Evolutionary conservation across 2,113 vertebrate species (phyloP).

Genomic region (Eptatretus burgeri): DNA sequence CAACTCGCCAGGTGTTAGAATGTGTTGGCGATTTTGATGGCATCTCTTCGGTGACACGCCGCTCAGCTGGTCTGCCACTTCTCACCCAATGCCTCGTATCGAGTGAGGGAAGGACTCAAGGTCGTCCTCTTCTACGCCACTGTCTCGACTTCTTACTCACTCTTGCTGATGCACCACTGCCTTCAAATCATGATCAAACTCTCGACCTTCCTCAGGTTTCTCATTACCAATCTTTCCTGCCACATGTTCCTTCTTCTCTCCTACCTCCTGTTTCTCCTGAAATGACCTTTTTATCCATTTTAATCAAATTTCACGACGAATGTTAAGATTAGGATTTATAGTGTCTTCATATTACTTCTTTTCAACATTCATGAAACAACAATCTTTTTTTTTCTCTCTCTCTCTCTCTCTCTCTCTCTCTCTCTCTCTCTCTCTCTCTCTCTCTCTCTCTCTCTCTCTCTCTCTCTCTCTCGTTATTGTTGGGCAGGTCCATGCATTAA

Average conservation of each 20-base stretch:
- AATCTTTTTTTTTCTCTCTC: too few species aligned
- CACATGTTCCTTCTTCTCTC: too few species aligned
- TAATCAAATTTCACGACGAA: too few species aligned
- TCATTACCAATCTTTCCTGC: too few species aligned
- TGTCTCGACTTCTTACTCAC: conserved; percentile 23
- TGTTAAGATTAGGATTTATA: too few species aligned
- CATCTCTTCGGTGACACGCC: conserved; percentile 33
- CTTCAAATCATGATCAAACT: conserved; percentile 37
- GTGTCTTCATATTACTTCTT: too few species aligned
- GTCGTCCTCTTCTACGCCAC: conserved; percentile 18
- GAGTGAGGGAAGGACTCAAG: conserved; percentile 20
- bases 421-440: too few species aligned
- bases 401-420: too few species aligned
- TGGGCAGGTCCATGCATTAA: conserved; percentile 38
- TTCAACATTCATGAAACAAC: too few species aligned
- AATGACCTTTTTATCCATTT: too few species aligned
- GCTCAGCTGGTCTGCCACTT: conserved; percentile 42
- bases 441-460: too few species aligned
- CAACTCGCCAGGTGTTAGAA: conserved; percentile 27
- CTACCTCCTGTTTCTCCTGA: too few species aligned
- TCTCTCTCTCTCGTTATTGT: background rate
- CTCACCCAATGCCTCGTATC: conserved; percentile 36
- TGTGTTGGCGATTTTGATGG: conserved; percentile 20
- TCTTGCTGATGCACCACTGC: conserved; percentile 18
- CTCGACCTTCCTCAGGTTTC: conserved; percentile 43